These are phyloP conservation scores for Solen grandis DNA, from an alignment of 1,140 invertebrate species.

Conservation along the genomic window DNA sequence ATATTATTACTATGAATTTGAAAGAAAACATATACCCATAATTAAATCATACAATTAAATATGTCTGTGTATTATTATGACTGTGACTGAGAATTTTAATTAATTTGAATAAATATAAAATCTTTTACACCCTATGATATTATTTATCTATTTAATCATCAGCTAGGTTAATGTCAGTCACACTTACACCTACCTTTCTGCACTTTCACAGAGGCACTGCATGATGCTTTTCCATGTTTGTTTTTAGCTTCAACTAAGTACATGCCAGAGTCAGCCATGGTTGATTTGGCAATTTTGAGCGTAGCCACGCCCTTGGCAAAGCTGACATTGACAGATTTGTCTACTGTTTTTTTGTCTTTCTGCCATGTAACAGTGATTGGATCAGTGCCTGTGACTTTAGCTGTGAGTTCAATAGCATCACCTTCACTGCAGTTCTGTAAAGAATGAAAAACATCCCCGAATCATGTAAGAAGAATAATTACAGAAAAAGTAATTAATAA, in stretches of 20 bases:
- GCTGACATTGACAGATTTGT: slow-evolving; percentile 63
- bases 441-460: too few species aligned
- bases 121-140: too few species aligned
- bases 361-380: slow-evolving; percentile 76
- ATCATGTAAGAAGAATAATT: too few species aligned
- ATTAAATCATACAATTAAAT: too few species aligned
- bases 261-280: slow-evolving; percentile 95
- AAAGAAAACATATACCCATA: too few species aligned
- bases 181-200: too few species aligned
- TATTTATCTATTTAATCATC: too few species aligned
- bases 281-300: slow-evolving; percentile 91
- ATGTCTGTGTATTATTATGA: too few species aligned
- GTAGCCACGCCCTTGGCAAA: slow-evolving; percentile 71
- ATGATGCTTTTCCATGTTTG: slow-evolving; percentile 89
- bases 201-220: slow-evolving; percentile 74
- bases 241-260: slow-evolving; percentile 96
- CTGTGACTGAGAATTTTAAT: too few species aligned
- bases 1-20: too few species aligned
- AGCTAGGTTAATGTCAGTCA: too few species aligned
- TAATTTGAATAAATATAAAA: too few species aligned
- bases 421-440: slow-evolving; percentile 74
- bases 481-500: not conserved
- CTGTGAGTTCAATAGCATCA: slow-evolving; percentile 73
- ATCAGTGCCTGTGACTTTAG: slow-evolving; percentile 78
- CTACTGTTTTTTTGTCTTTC: slow-evolving; percentile 73